phyloP scores from a whole-genome alignment of 2,113 vertebrate species.

The Cololabis saira region DNA sequence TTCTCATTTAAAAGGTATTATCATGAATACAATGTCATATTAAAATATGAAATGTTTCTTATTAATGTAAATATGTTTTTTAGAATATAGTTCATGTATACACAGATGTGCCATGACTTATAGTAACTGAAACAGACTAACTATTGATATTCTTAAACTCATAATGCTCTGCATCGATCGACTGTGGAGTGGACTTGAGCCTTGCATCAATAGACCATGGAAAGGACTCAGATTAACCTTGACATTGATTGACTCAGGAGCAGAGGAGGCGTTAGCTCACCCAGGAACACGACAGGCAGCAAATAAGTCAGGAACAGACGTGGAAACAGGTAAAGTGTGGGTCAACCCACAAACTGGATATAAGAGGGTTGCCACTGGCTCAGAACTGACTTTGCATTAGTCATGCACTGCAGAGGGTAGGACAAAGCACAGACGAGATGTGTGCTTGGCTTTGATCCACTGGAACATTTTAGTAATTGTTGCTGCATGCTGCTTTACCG shows the following conservation, averaged over 20 bases:
- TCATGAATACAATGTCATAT: no score
- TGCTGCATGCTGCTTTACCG: neutral
- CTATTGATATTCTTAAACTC: neutral
- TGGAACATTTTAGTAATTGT: neutral
- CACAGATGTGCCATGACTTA: neutral
- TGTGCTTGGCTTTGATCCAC: neutral
- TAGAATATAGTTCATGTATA: neutral
- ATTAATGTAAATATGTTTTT: no score
- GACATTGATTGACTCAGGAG: neutral
- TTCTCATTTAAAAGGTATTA: no score
- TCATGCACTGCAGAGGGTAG: neutral
- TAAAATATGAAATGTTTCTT: no score
- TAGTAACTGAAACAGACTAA: neutral
- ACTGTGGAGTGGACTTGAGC: neutral
- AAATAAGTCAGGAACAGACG: neutral
- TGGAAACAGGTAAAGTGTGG: neutral
- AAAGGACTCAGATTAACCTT: neutral
- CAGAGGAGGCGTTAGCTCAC: neutral
- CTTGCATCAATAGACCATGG: neutral
- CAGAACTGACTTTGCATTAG: neutral
- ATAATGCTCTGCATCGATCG: neutral
- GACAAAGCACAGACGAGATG: neutral
- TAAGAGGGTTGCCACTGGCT: no score
- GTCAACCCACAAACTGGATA: neutral
- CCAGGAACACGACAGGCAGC: neutral